A percentile compares a stretch with the other conserved stretches of the same genome.
Evolutionary conservation across 2,888 invertebrate species (phyloP).

Genomic region (Cremastinae sp.): DNA sequence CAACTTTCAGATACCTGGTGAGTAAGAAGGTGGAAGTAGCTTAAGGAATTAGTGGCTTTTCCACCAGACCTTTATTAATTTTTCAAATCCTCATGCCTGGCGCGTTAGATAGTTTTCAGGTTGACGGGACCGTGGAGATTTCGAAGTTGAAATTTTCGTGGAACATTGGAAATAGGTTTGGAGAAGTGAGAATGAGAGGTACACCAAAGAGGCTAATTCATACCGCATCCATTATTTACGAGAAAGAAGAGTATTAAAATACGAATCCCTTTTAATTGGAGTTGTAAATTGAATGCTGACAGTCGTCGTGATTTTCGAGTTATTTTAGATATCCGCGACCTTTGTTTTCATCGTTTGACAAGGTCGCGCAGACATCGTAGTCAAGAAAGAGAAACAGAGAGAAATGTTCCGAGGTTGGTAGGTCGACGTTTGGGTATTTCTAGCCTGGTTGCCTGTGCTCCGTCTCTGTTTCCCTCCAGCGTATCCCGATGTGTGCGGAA

Average conservation of each 20-base stretch:
- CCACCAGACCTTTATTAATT: conserved; percentile 26
- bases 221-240: no score
- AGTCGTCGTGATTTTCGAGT: neutral
- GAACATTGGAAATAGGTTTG: no score
- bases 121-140: no score
- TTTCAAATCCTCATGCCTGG: conserved; percentile 4
- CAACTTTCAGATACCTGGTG: conserved; percentile 23
- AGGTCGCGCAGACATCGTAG: conserved; percentile 31
- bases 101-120: no score
- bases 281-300: neutral
- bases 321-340: conserved; percentile 24
- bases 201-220: no score
- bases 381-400: conserved; percentile 17
- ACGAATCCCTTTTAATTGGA: no score
- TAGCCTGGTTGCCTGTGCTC: conserved; percentile 24
- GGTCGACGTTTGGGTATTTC: conserved; percentile 38
- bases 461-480: conserved; percentile 32
- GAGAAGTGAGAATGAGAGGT: no score
- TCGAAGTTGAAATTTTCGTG: no score
- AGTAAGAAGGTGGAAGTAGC: conserved; percentile 1
- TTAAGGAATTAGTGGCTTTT: no score
- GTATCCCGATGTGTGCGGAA: conserved; percentile 48
- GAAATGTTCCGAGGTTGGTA: conserved; percentile 32
- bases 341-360: conserved; percentile 37
- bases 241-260: no score